Conservation (phyloP, 1,140 invertebrate genomes). For the Drosophila ananassae region DNA sequence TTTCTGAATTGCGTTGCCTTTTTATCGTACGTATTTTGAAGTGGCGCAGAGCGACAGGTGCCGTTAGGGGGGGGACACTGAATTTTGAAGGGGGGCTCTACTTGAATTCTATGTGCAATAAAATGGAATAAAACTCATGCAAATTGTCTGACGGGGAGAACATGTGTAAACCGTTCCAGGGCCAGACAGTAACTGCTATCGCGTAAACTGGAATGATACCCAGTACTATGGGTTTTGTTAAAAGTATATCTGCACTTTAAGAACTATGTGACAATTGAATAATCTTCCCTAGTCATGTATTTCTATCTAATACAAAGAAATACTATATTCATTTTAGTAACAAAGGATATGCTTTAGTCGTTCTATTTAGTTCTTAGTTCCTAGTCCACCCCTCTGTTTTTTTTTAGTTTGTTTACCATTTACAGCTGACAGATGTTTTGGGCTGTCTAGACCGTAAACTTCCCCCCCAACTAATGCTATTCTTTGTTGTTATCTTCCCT, state of each 20-base stretch:
- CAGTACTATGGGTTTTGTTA: background rate
- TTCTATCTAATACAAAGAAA: background rate
- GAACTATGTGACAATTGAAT: background rate
- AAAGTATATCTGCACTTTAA: too few relatives aligned
- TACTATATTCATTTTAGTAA: background rate
- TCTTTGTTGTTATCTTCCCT: background rate
- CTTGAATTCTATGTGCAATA: conserved; percentile 62
- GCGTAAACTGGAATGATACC: conserved; percentile 4
- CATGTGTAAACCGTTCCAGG: conserved; percentile 48
- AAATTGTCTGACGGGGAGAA: conserved; percentile 43
- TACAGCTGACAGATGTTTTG: conserved; percentile 60
- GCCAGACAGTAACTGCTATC: conserved; percentile 43
- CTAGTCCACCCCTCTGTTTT: background rate
- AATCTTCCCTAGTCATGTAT: background rate
- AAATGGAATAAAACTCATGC: conserved; percentile 55
- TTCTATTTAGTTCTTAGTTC: background rate
- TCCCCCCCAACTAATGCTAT: conserved; percentile 20
- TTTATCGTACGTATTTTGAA: conserved; percentile 70
- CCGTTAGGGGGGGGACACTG: background rate
- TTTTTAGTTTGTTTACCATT: conserved; percentile 32
- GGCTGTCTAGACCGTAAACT: conserved; percentile 23
- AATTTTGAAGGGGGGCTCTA: conserved; percentile 18
- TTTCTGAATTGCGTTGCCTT: conserved; percentile 66
- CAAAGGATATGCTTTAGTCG: background rate
- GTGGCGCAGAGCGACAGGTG: conserved; percentile 32